Evolutionary conservation across 2,113 vertebrate genomes (phyloP).

Genomic region (Carassius gibelio): DNA sequence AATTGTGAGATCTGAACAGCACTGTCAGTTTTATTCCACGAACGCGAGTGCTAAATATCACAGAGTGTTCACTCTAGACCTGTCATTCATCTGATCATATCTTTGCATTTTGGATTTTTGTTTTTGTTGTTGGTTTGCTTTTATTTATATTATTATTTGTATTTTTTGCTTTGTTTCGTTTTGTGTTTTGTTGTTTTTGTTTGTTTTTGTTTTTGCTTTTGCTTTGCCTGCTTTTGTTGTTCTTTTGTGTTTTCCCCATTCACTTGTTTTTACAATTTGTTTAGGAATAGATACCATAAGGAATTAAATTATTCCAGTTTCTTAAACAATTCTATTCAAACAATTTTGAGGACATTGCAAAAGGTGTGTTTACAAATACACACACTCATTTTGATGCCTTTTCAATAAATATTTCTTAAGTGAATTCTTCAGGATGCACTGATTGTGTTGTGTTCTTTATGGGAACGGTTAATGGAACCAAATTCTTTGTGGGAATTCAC

Average conservation of each 20-base stretch:
- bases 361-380: not conserved
- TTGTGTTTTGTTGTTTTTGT: not conserved
- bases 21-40: no score
- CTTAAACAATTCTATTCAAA: not conserved
- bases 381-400: not conserved
- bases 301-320: not conserved
- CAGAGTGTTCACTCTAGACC: no score
- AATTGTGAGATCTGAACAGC: no score
- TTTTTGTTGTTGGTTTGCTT: not conserved
- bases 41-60: no score
- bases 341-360: not conserved
- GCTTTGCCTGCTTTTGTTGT: not conserved
- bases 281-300: not conserved
- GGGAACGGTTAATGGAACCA: not conserved
- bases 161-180: no score
- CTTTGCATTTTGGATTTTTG: no score
- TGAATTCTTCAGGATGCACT: no score
- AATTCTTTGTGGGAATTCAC: not conserved
- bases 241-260: not conserved
- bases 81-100: no score
- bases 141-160: not conserved
- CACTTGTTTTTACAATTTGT: not conserved
- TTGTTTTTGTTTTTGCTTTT: not conserved
- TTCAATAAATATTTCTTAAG: not conserved
- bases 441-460: not conserved